These are phyloP conservation scores for Daboia siamensis DNA, from an alignment of 2,113 vertebrate species.

Conservation along the genomic window DNA sequence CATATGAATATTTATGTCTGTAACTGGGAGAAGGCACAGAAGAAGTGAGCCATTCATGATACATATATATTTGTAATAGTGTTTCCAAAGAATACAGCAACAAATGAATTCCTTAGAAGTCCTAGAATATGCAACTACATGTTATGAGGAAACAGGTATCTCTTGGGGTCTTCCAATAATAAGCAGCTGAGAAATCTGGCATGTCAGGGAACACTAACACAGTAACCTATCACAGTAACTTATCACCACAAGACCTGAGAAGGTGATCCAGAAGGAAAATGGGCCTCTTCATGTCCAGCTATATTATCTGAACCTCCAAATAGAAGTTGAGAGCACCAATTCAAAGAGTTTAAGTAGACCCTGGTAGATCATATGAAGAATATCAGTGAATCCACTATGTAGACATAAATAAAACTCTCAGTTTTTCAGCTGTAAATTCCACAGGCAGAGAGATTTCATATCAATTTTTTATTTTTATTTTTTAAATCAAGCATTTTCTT, in stretches of 20 bases:
- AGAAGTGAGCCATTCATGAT: rapidly evolving
- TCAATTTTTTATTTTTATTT: no score
- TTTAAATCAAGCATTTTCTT: no score
- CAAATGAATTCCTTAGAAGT: no score
- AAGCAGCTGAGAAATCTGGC: no score
- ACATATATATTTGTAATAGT: background rate
- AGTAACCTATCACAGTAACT: background rate
- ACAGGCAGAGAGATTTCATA: no score
- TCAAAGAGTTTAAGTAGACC: background rate
- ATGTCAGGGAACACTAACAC: background rate
- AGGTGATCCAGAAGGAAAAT: background rate
- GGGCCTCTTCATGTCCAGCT: background rate
- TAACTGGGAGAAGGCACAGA: background rate
- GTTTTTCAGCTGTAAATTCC: no score
- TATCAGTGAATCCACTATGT: background rate
- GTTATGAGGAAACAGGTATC: no score
- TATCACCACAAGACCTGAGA: no score
- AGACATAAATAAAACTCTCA: no score
- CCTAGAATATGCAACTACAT: no score
- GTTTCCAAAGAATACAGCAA: background rate
- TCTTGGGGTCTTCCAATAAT: no score
- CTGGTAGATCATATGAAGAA: background rate
- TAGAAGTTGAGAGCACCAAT: background rate
- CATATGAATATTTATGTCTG: background rate
- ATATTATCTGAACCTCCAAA: background rate